Percentiles rank a stretch among this genome's conserved stretches.
These are phyloP conservation scores for Latrodectus elegans DNA, from an alignment of 2,888 invertebrate genomes.

Conservation along the genomic window DNA sequence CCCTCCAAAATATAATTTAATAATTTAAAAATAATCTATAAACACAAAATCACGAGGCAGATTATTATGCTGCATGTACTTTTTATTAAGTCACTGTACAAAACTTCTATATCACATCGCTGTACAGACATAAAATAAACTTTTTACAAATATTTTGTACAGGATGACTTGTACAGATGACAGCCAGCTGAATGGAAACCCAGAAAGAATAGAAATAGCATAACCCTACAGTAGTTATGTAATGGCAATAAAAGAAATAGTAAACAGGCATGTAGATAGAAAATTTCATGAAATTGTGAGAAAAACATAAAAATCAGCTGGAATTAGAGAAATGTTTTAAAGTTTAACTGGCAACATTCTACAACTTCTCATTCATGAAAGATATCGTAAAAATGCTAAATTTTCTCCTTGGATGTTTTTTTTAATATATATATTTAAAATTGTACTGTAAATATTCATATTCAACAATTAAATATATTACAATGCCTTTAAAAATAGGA, in stretches of 20 bases:
- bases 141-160: constrained; percentile 70
- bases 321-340: constrained; percentile 7
- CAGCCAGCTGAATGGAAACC: constrained; percentile 68
- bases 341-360: constrained; percentile 26
- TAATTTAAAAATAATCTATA: constrained; percentile 1
- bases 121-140: constrained; percentile 70
- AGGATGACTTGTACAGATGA: constrained; percentile 70
- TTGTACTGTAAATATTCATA: constrained; percentile 67
- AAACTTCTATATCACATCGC: constrained; percentile 69
- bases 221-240: constrained; percentile 66
- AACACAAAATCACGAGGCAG: constrained; percentile 53
- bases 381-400: constrained; percentile 66
- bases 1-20: not conserved
- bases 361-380: constrained; percentile 57
- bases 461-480: constrained; percentile 67
- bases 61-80: constrained; percentile 65
- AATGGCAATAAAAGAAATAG: constrained; percentile 56
- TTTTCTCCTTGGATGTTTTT: constrained; percentile 52
- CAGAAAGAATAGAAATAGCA: constrained; percentile 62
- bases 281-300: not conserved
- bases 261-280: constrained; percentile 27
- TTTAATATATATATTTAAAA: constrained; percentile 67
- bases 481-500: constrained; percentile 67
- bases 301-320: constrained; percentile 28
- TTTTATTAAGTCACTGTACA: constrained; percentile 70